Conservation (phyloP, 2,888 invertebrate genomes). For the Brenthis hecate region DNA sequence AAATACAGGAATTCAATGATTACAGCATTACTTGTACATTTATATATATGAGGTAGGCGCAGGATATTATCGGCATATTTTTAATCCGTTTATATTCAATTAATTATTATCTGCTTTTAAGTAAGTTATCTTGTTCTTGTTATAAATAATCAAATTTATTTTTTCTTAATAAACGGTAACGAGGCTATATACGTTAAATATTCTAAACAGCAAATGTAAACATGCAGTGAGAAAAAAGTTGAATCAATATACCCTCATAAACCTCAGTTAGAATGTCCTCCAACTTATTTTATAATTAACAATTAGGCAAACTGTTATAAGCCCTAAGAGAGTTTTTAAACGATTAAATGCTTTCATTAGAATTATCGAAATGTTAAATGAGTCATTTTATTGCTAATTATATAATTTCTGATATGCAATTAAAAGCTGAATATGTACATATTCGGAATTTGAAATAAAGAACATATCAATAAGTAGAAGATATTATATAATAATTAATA, state of each 20-base stretch:
- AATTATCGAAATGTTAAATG: constrained; percentile 15
- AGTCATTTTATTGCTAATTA: constrained; percentile 9
- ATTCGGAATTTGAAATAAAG: constrained; percentile 1
- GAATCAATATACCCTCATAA: background rate
- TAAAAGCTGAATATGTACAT: constrained; percentile 1
- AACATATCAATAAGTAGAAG: background rate
- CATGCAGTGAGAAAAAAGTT: constrained; percentile 4
- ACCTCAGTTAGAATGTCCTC: background rate
- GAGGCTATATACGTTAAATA: constrained; percentile 15
- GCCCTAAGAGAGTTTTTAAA: constrained; percentile 6
- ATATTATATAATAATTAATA: too few relatives aligned
- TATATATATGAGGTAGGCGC: constrained; percentile 31
- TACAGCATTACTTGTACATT: constrained; percentile 30
- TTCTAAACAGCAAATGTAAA: constrained; percentile 15
- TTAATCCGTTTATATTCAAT: constrained; percentile 41
- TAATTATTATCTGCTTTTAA: constrained; percentile 42
- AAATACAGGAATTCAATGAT: constrained; percentile 52
- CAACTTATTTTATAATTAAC: constrained; percentile 2
- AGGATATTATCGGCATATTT: constrained; percentile 42
- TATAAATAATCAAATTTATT: constrained; percentile 26
- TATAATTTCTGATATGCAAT: background rate
- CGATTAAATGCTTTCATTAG: constrained; percentile 1
- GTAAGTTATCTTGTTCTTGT: constrained; percentile 42
- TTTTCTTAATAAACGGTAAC: constrained; percentile 21
- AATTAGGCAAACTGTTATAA: constrained; percentile 7